Percentiles rank a stretch among this genome's conserved stretches.
Evolutionary conservation across 2,888 invertebrate genomes (phyloP).

Genomic region (Leptinotarsa haldemani): DNA sequence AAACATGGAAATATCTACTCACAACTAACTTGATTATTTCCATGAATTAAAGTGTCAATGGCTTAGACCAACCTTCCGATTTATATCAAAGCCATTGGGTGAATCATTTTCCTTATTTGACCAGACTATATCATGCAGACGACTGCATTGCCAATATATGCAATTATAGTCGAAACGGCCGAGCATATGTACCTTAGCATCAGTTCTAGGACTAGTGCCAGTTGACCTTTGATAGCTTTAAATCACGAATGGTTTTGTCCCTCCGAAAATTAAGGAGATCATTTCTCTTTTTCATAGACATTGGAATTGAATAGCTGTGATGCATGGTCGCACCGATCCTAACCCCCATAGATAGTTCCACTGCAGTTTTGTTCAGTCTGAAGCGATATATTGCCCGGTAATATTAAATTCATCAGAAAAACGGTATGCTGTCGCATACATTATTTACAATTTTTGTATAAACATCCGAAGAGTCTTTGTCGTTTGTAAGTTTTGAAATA

Average conservation of each 20-base stretch:
- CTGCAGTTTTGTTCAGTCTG: conserved; percentile 26
- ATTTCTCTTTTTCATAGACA: conserved; percentile 61
- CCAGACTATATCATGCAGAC: background rate
- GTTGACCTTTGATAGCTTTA: conserved; percentile 60
- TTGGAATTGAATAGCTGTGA: conserved; percentile 60
- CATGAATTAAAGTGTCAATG: background rate
- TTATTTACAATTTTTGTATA: too few species aligned
- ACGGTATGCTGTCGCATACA: background rate
- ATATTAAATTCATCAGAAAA: conserved; percentile 17
- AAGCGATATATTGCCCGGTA: conserved; percentile 12
- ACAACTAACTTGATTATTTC: too few species aligned
- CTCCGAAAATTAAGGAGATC: conserved; percentile 62
- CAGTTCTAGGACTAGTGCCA: conserved; percentile 61
- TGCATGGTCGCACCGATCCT: conserved; percentile 46
- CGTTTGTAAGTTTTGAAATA: too few species aligned
- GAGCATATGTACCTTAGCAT: conserved; percentile 49
- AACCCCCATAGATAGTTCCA: conserved; percentile 32
- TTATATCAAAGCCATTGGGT: background rate
- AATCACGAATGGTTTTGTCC: conserved; percentile 61
- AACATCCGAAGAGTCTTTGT: too few species aligned
- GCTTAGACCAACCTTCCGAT: background rate
- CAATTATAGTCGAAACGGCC: conserved; percentile 44
- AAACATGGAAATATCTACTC: too few species aligned
- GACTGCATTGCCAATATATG: conserved; percentile 26
- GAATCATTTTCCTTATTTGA: background rate